phyloP scores from a whole-genome alignment of 1,140 invertebrate genomes.

The Drosophila truncata region DNA sequence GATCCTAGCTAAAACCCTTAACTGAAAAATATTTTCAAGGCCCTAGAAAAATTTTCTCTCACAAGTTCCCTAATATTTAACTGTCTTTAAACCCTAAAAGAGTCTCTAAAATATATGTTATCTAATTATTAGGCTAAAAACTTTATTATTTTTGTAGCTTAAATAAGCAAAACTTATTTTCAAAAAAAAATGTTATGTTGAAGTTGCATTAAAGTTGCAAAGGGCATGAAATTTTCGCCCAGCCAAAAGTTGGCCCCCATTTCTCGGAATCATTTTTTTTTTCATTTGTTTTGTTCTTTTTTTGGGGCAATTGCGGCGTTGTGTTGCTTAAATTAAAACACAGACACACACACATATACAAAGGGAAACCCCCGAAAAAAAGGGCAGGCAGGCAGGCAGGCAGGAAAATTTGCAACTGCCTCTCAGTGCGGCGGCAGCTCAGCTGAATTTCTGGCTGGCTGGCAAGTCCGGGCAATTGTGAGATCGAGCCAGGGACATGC shows the following conservation, averaged over 20 bases:
- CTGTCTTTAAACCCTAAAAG: neutral
- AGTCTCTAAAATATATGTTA: neutral
- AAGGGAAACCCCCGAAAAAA: slow-evolving; percentile 6
- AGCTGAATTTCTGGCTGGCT: slow-evolving; percentile 53
- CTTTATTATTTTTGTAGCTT: neutral
- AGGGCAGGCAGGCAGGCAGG: slow-evolving; percentile 14
- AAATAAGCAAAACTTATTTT: neutral
- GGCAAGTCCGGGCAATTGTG: slow-evolving; percentile 39
- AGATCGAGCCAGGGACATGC: slow-evolving; percentile 40
- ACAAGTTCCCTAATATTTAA: neutral
- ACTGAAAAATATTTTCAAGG: too few relatives aligned
- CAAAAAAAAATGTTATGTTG: slow-evolving; percentile 2
- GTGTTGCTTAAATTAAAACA: slow-evolving; percentile 78
- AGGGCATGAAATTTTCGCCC: slow-evolving; percentile 11
- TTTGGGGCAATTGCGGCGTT: slow-evolving; percentile 62
- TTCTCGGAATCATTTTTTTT: neutral
- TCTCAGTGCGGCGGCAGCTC: slow-evolving; percentile 22
- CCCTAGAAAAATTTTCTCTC: neutral
- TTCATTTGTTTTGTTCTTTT: slow-evolving; percentile 14
- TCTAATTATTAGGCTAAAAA: neutral
- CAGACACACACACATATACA: slow-evolving; percentile 32
- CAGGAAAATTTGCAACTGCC: slow-evolving; percentile 65
- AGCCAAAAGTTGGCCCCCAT: slow-evolving; percentile 5
- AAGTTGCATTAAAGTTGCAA: slow-evolving; percentile 11
- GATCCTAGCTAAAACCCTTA: too few relatives aligned